Evolutionary conservation across 2,797 vertebrate species (phyloP), one percentile per base, ranked within the genome.

Genomic region (Anniella stebbinsi): DNA sequence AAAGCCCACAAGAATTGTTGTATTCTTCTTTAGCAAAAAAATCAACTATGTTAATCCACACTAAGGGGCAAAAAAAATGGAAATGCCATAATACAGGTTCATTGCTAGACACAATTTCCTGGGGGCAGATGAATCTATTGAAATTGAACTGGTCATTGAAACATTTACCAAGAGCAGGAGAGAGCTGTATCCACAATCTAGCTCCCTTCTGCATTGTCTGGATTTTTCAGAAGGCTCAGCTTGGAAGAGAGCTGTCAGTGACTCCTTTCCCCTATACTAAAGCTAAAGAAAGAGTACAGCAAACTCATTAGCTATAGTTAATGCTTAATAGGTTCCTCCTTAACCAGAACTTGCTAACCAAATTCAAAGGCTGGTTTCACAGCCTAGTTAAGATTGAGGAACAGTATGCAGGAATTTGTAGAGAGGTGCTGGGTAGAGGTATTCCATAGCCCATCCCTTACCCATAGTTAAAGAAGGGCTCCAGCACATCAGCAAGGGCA

Each of bases 51-150:
- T 23, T 76, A 92, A 57, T 1, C 75, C 2, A 85, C 0, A 90
- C 30, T 4, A 85, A 81, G 81, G 48, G 70, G n/a, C n/a, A n/a
- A n/a, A n/a, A n/a, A n/a, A n/a, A n/a, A n/a, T n/a, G n/a, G n/a
- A n/a, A n/a, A n/a, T n/a, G n/a, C n/a, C 9, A 92, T 80, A 75
- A 15, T 54, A 92, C 80, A 36, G 86, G 70, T n/a, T 17, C 36
- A 75, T 51, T 84, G 89, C n/a, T 38, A 92, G 70, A 80, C 48
- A 88, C 8, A 12, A 28, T n/a, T 87, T 91, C 48, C 69, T 48
- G 33, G 17, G 45, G n/a, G 86, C 80, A 4, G 77, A 70, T 67
- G 28, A 7, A 67, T n/a, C 81, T 30, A 63, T 21, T 51, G 21
- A 86, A 54, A 81, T 8, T 60, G 18, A 60, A 28, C 13, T 60